Evolutionary conservation across 2,797 vertebrate genomes (phyloP).

Genomic region (Danio kyathit): DNA sequence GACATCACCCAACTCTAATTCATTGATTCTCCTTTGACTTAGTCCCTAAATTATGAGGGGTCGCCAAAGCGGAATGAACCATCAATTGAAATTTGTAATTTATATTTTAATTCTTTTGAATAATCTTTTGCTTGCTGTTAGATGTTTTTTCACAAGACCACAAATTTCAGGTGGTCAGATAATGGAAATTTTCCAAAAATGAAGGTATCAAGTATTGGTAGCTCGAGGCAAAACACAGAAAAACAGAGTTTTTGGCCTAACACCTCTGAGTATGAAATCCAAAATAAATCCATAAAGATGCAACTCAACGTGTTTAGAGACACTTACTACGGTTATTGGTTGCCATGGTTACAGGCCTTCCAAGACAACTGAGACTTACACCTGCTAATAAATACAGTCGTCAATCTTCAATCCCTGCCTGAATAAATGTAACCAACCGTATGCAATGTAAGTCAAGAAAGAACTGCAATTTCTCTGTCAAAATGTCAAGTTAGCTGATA

Average conservation of each 20-base stretch:
- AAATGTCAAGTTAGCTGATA: background rate
- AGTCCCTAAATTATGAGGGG: no score
- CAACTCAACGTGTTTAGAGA: background rate
- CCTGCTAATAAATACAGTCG: conserved; percentile 4
- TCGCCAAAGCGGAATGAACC: no score
- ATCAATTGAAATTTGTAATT: background rate
- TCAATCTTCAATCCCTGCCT: background rate
- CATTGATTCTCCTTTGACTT: no score
- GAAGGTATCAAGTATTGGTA: background rate
- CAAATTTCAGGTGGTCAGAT: background rate
- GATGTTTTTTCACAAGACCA: background rate
- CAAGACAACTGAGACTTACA: background rate
- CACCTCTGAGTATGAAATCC: background rate
- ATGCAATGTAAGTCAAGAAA: background rate
- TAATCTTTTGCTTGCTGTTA: background rate
- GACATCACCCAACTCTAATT: no score
- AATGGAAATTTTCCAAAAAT: background rate
- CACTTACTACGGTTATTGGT: background rate
- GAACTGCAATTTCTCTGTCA: conserved; percentile 24
- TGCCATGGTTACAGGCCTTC: conserved; percentile 15
- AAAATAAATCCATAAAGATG: conserved; percentile 9
- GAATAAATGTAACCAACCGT: background rate
- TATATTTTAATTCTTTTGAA: background rate
- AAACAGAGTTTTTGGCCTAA: background rate
- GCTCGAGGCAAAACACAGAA: background rate